Base-by-base conservation (phyloP, 2,888 invertebrate genomes). In the Noctua comes region DNA sequence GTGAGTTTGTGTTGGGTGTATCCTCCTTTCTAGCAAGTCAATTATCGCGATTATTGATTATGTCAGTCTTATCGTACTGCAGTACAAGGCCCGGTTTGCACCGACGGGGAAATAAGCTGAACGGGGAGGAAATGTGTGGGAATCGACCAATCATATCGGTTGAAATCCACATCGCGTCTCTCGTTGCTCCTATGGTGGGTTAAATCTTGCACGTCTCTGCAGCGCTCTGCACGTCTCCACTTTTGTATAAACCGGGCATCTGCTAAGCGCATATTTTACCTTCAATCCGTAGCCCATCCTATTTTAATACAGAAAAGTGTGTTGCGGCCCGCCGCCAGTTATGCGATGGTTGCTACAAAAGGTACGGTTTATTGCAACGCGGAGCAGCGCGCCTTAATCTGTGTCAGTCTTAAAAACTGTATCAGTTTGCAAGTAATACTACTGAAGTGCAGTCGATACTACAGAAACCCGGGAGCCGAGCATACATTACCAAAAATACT, bases 1-100 rank as follows among this genome's bases (percentile, higher is more conserved):
- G 84, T 84, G 8, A 66, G 73, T 59, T 46, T 21, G 24, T 43
- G 6, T 18, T 73, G 5, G 10, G 36, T 21, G 24, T 5, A 31
- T 46, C 18, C 8, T 46, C 2, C 1, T 31, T 43, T 59, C 8
- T 43, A 13, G 21, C 1, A 36, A 27, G 36, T 13, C 21, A 6
- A 16, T 10, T n/a, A n/a, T 46, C 13, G 1, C 21, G 0, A 6
- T 24, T 31, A 46, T 7, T 72, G 18, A 24, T 6, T 43, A 10
- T n/a, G 10, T 11, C 48, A 1, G 68, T 24, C 24, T 24, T 24
- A 59, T 24, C 24, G 0, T 10, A 54, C 8, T 24, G 54, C 24
- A 24, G 54, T 54, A 54, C 13, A n/a, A 18, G 18, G 8, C 18
- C 8, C 18, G 8, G 31, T 18, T 62, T 18, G 3, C 8, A 62